These are phyloP conservation scores for Odontesthes bonariensis DNA, from an alignment of 2,113 vertebrate genomes.

Conservation along the genomic window DNA sequence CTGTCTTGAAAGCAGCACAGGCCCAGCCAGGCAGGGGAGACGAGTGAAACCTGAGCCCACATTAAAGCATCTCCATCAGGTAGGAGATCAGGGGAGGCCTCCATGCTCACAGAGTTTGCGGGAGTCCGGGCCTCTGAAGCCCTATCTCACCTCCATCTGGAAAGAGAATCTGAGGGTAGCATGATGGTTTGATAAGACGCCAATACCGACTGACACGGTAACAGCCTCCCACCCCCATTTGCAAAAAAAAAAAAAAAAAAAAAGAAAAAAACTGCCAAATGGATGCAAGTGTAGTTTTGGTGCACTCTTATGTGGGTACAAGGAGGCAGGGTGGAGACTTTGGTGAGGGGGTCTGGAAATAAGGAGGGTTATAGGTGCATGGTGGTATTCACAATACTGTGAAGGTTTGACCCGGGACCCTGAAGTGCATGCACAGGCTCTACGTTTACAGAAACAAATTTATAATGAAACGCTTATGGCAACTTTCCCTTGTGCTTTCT, in stretches of 20 bases:
- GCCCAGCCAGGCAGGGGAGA: constrained; percentile 73
- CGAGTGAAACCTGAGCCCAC: constrained; percentile 79
- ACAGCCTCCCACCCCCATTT: constrained; percentile 73
- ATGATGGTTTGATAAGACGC: constrained; percentile 81
- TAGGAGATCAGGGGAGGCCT: constrained; percentile 79
- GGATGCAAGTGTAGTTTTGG: constrained; percentile 55
- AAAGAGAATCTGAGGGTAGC: constrained; percentile 85
- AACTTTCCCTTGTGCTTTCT: background rate
- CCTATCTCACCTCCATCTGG: constrained; percentile 85
- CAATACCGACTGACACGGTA: constrained; percentile 77
- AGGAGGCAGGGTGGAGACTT: constrained; percentile 26
- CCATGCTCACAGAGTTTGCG: constrained; percentile 79
- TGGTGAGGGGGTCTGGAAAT: background rate
- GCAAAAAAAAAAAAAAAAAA: constrained; percentile 25
- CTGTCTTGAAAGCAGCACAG: constrained; percentile 69
- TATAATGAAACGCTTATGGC: constrained; percentile 1
- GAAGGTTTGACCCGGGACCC: constrained; percentile 44
- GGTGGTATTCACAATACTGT: constrained; percentile 53
- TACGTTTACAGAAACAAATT: constrained; percentile 31
- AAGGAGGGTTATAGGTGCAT: constrained; percentile 22
- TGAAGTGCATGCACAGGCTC: constrained; percentile 21
- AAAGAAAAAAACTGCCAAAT: constrained; percentile 9
- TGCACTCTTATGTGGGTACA: constrained; percentile 58
- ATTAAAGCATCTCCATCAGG: constrained; percentile 81
- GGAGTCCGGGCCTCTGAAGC: constrained; percentile 76